Evolutionary conservation across 2,797 vertebrate species (phyloP).

Genomic region (Sebastes hopkinsi): DNA sequence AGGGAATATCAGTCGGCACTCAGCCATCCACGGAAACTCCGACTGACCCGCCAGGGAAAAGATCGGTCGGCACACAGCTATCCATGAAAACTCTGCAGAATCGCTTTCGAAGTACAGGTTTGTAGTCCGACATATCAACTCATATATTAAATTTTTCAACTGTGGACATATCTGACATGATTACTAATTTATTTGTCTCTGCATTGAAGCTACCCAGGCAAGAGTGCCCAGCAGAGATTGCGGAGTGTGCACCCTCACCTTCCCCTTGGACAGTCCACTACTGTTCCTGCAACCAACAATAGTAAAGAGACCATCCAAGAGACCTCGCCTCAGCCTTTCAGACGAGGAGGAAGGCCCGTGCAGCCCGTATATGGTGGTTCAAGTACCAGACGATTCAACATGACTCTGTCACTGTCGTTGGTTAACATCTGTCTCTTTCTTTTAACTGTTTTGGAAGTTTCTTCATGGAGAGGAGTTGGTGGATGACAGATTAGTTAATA

Average conservation of each 20-base stretch:
- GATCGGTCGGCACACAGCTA: slow-evolving; percentile 20
- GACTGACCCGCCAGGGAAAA: neutral
- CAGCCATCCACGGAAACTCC: slow-evolving; percentile 14
- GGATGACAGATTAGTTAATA: neutral
- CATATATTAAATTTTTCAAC: neutral
- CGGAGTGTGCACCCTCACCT: slow-evolving; percentile 23
- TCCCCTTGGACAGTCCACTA: slow-evolving; percentile 22
- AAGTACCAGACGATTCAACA: neutral
- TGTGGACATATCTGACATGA: neutral
- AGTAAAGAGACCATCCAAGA: slow-evolving; percentile 16
- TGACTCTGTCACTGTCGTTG: neutral
- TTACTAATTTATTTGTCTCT: neutral
- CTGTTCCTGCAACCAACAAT: slow-evolving; percentile 32
- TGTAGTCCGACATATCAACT: neutral
- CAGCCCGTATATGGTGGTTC: neutral
- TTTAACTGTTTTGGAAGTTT: neutral
- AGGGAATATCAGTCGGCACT: neutral
- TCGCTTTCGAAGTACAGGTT: slow-evolving; percentile 7
- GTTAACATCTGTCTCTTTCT: neutral
- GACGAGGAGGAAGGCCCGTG: neutral
- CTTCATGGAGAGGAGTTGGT: neutral
- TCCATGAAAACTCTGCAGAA: slow-evolving; percentile 13
- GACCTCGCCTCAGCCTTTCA: slow-evolving; percentile 11
- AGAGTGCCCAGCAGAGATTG: slow-evolving; percentile 15
- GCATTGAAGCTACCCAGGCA: slow-evolving; percentile 19